Percentiles rank a stretch among this genome's conserved stretches.
Evolutionary conservation across 1,140 invertebrate species (phyloP).

Genomic region (Nautilus pompilius): DNA sequence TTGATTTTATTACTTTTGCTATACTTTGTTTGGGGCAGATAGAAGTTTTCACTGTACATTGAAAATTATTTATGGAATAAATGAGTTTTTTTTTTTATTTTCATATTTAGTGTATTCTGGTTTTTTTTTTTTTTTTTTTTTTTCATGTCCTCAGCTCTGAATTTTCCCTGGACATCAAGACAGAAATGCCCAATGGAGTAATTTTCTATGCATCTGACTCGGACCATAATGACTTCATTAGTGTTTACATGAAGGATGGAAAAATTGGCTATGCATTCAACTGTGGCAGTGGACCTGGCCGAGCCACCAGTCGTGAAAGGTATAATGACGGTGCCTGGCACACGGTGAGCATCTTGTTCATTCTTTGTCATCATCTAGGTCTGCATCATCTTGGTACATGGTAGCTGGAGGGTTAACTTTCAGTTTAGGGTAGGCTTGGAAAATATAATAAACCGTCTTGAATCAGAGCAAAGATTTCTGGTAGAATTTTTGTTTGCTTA

Average conservation of each 20-base stretch:
- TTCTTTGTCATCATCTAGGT: too few relatives aligned
- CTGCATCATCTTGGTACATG: too few relatives aligned
- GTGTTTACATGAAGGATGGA: slow-evolving; percentile 77
- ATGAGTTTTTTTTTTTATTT: neutral
- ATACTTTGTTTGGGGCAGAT: too few relatives aligned
- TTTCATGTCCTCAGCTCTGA: slow-evolving; percentile 53
- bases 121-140: neutral
- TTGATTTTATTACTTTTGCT: slow-evolving; percentile 1
- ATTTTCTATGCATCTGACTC: slow-evolving; percentile 76
- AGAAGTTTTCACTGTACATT: too few relatives aligned
- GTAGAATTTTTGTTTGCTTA: too few relatives aligned
- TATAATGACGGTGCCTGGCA: slow-evolving; percentile 90
- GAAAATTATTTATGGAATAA: neutral
- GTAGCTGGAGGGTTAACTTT: too few relatives aligned
- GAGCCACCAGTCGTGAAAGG: slow-evolving; percentile 54
- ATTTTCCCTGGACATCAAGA: slow-evolving; percentile 80
- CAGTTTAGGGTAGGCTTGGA: too few relatives aligned
- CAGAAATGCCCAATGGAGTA: slow-evolving; percentile 73
- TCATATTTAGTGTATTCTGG: neutral
- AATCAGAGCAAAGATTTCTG: too few relatives aligned
- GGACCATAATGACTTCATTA: slow-evolving; percentile 71
- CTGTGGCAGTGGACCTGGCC: slow-evolving; percentile 68
- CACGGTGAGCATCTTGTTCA: slow-evolving; percentile 55
- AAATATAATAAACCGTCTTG: too few relatives aligned
- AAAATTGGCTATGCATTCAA: slow-evolving; percentile 70